Percentiles rank a stretch among this genome's conserved stretches.
Conservation (phyloP, 53 echinoderm and acorn worm genomes). For the Crossaster papposus region DNA sequence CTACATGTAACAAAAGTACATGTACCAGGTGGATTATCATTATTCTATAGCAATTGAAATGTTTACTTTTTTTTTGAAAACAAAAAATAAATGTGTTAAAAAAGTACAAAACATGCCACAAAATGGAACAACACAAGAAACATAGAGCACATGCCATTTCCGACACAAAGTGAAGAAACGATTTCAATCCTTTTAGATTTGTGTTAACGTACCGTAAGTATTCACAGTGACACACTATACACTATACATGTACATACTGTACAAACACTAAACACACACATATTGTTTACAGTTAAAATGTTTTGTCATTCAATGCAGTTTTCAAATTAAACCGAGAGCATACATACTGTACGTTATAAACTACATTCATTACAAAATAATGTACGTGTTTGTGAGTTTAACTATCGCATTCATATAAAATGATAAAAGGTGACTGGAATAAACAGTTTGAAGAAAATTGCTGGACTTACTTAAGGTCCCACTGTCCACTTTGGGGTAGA, state of each 20-base stretch:
- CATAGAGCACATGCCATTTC: neutral
- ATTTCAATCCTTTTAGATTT: neutral
- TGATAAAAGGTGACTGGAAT: constrained; percentile 22
- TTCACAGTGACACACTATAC: too few species aligned
- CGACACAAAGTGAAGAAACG: neutral
- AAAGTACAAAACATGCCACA: neutral
- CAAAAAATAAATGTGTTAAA: neutral
- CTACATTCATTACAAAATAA: neutral
- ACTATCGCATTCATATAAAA: constrained; percentile 9
- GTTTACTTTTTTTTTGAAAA: too few species aligned
- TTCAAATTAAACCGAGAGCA: neutral
- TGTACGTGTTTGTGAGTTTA: neutral
- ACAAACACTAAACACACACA: neutral
- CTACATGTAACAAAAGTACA: too few species aligned
- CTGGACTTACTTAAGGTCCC: constrained; percentile 34
- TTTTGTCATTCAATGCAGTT: neutral
- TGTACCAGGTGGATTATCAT: too few species aligned
- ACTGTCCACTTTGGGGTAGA: constrained; percentile 6
- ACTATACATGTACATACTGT: neutral
- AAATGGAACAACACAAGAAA: neutral
- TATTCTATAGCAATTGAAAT: too few species aligned
- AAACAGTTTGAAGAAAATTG: neutral
- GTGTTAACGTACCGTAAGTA: too few species aligned
- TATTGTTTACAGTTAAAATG: neutral
- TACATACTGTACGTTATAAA: neutral